Evolutionary conservation across 2,888 invertebrate species (phyloP).

Genomic region (Agriopis leucophaearia): DNA sequence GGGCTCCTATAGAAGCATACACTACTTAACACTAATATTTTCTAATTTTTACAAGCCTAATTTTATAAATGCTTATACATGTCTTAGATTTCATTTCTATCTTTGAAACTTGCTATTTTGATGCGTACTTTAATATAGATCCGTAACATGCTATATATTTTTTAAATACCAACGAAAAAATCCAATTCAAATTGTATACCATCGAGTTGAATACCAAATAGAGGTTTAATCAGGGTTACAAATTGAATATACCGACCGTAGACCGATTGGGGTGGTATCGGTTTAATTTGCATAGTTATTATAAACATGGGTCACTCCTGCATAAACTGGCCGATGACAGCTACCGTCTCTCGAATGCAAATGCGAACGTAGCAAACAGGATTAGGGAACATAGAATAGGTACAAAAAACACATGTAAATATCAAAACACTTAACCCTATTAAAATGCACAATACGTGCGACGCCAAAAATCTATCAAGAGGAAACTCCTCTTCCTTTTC

Average conservation of each 20-base stretch:
- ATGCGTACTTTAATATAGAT: too few relatives aligned
- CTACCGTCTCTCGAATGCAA: slow-evolving; percentile 75
- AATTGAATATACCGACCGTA: slow-evolving; percentile 79
- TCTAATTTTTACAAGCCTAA: too few relatives aligned
- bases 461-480: too few relatives aligned
- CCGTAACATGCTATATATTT: too few relatives aligned
- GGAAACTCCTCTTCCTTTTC: too few relatives aligned
- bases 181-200: slow-evolving; percentile 53
- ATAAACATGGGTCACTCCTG: slow-evolving; percentile 83
- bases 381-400: slow-evolving; percentile 54
- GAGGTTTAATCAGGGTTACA: slow-evolving; percentile 82
- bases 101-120: too few relatives aligned
- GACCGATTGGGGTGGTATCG: slow-evolving; percentile 78
- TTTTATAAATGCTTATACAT: too few relatives aligned
- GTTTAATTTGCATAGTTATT: slow-evolving; percentile 86
- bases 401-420: slow-evolving; percentile 11
- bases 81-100: too few relatives aligned
- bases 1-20: too few relatives aligned
- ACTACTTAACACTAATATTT: too few relatives aligned
- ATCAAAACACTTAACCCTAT: too few relatives aligned
- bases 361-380: slow-evolving; percentile 55
- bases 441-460: too few relatives aligned
- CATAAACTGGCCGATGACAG: slow-evolving; percentile 79
- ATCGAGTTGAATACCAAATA: slow-evolving; percentile 68
- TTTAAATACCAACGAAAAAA: slow-evolving; percentile 48